Evolutionary conservation across 2,113 vertebrate genomes (phyloP).

Genomic region (Carettochelys insculpta): DNA sequence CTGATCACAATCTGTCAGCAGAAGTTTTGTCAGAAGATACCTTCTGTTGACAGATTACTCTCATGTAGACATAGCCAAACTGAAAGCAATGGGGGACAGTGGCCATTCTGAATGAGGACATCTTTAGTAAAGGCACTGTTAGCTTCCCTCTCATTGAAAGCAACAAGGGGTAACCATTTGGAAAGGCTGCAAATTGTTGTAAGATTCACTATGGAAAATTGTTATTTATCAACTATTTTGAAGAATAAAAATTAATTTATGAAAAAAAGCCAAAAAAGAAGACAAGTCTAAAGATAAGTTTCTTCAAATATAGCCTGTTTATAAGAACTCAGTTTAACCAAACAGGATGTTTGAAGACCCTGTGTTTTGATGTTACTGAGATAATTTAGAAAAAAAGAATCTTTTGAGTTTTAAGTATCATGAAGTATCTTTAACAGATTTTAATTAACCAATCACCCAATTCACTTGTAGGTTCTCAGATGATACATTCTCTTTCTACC

Average conservation of each 20-base stretch:
- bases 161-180: background rate
- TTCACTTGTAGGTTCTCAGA: background rate
- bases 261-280: background rate
- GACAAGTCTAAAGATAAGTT: no score
- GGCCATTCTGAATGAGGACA: background rate
- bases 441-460: background rate
- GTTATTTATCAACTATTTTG: background rate
- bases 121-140: background rate
- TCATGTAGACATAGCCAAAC: no score
- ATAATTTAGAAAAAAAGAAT: background rate
- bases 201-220: background rate
- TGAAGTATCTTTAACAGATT: background rate
- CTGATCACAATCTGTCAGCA: no score
- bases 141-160: background rate
- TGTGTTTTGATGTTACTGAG: background rate
- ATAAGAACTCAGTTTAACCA: background rate
- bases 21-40: no score
- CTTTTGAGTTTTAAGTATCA: background rate
- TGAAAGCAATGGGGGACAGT: background rate
- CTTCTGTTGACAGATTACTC: no score
- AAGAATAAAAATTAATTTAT: background rate
- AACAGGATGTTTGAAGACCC: background rate
- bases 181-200: background rate
- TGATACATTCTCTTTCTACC: background rate
- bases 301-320: background rate